Evolutionary conservation across 2,113 vertebrate species (phyloP).

Genomic region (Picathartes gymnocephalus): DNA sequence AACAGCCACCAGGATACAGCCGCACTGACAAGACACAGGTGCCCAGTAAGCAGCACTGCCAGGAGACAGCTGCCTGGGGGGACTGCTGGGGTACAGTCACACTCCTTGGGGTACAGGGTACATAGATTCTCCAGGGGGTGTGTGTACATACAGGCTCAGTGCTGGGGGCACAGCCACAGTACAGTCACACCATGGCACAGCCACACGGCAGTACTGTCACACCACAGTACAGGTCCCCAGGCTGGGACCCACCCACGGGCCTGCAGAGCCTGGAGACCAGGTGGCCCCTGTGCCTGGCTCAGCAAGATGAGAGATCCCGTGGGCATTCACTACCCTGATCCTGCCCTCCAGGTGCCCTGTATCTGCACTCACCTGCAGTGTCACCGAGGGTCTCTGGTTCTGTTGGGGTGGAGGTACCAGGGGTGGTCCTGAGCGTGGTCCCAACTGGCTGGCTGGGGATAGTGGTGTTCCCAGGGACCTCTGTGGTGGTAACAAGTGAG

Average conservation of each 20-base stretch:
- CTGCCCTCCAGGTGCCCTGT: rapidly evolving
- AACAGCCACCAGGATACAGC: background rate
- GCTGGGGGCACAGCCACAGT: background rate
- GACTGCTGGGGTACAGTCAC: background rate
- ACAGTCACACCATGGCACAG: background rate
- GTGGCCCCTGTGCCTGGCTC: background rate
- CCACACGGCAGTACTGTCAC: background rate
- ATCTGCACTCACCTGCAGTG: background rate
- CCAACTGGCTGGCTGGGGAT: background rate
- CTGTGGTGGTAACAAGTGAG: background rate
- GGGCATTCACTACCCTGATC: background rate
- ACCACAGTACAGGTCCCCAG: background rate
- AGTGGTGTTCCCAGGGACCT: rapidly evolving
- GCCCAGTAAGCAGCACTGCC: background rate
- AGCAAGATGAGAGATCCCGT: background rate
- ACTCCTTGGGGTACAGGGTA: background rate
- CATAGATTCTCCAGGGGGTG: too few species aligned
- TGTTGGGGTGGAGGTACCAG: too few species aligned
- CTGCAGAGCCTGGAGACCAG: background rate
- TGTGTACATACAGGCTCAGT: background rate
- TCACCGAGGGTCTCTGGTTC: background rate
- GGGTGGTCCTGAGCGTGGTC: background rate
- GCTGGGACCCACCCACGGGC: too few species aligned
- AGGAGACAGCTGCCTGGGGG: background rate
- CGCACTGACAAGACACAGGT: background rate